Evolutionary conservation across 2,888 invertebrate species (phyloP).

Genomic region (Oegoconia quadripuncta): DNA sequence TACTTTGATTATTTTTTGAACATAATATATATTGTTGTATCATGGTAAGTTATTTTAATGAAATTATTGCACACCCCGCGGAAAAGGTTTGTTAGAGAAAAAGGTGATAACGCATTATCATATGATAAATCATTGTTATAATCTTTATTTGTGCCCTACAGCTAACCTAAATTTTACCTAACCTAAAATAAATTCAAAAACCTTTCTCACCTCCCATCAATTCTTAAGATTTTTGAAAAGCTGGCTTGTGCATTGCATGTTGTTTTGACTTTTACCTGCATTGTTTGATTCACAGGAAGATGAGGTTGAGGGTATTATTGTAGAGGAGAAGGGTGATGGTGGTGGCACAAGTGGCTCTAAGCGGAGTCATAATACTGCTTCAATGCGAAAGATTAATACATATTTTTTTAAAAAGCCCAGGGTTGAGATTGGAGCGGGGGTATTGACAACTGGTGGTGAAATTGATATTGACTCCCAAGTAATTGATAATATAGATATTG

Average conservation of each 20-base stretch:
- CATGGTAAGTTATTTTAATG: too few species aligned
- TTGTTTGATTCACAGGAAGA: conserved; percentile 6
- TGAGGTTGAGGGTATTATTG: conserved; percentile 6
- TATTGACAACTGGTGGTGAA: conserved; percentile 7
- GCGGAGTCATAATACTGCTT: conserved; percentile 6
- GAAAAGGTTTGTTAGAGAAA: too few species aligned
- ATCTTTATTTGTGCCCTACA: conserved; percentile 21
- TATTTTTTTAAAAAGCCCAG: conserved; percentile 4
- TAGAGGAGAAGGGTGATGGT: conserved; percentile 5
- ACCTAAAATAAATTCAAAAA: background rate
- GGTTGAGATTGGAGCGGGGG: conserved; percentile 7
- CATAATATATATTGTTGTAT: too few species aligned
- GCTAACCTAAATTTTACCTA: background rate
- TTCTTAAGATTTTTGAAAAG: background rate
- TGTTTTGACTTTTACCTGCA: conserved; percentile 5
- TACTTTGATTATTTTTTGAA: too few species aligned
- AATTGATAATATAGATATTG: conserved; percentile 4
- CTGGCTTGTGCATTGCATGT: conserved; percentile 6
- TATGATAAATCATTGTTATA: conserved; percentile 29
- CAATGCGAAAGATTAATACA: conserved; percentile 6
- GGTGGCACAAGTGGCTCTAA: conserved; percentile 9
- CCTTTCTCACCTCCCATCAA: conserved; percentile 2
- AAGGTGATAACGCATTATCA: conserved; percentile 27
- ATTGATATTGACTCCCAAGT: conserved; percentile 6
- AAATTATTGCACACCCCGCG: too few species aligned